Conservation (phyloP, 2,888 invertebrate species). For the Drosophila kanekoi region DNA sequence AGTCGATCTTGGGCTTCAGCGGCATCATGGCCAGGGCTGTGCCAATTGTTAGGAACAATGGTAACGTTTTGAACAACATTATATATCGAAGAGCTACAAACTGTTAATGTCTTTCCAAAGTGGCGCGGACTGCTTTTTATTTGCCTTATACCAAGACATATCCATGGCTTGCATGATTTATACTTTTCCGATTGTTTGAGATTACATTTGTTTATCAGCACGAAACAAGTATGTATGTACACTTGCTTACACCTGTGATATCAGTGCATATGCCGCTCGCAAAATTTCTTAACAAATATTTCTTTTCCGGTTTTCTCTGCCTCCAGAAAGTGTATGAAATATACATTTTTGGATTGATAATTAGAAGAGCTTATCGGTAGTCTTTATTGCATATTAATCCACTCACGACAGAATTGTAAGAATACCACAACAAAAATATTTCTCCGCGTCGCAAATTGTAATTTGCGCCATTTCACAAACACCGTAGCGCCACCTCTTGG, state of each 20-base stretch:
- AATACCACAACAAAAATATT: too few relatives aligned
- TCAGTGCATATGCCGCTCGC: too few relatives aligned
- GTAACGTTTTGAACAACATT: conserved; percentile 45
- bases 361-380: too few relatives aligned
- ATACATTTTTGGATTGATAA: too few relatives aligned
- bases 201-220: conserved; percentile 4
- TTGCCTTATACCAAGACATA: background rate
- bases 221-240: background rate
- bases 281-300: too few relatives aligned
- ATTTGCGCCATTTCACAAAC: too few relatives aligned
- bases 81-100: conserved; percentile 19
- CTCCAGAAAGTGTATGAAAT: too few relatives aligned
- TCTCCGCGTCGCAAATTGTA: too few relatives aligned
- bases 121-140: conserved; percentile 19
- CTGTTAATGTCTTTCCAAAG: conserved; percentile 11
- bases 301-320: too few relatives aligned
- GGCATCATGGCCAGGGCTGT: conserved; percentile 27
- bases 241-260: too few relatives aligned
- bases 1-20: background rate
- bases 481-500: conserved; percentile 14
- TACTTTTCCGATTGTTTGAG: background rate
- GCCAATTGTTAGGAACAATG: conserved; percentile 35
- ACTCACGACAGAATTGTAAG: too few relatives aligned
- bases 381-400: too few relatives aligned
- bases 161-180: background rate